These are phyloP conservation scores for Fragum fragum DNA, from an alignment of 2,888 invertebrate species.

Conservation along the genomic window DNA sequence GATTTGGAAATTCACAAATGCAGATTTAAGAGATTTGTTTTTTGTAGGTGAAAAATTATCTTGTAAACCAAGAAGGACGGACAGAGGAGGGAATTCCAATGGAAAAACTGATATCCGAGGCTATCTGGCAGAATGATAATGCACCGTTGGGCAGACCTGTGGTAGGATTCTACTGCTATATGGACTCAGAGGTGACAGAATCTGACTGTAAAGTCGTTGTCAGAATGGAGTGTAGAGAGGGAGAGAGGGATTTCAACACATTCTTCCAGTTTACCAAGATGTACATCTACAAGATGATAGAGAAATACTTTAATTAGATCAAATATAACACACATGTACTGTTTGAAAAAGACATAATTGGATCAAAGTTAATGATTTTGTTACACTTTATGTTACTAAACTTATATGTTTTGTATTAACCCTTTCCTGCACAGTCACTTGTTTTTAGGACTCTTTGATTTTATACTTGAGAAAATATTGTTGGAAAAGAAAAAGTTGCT, in stretches of 20 bases:
- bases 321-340: not conserved
- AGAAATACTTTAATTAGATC: conserved; percentile 59
- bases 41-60: conserved; percentile 60
- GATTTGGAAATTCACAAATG: too few relatives aligned
- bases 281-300: conserved; percentile 63
- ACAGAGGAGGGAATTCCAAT: conserved; percentile 58
- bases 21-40: too few relatives aligned
- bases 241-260: conserved; percentile 65
- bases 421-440: too few relatives aligned
- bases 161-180: conserved; percentile 63
- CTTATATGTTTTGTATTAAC: too few relatives aligned
- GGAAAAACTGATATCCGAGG: conserved; percentile 62
- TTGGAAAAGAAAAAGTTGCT: too few relatives aligned
- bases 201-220: conserved; percentile 50
- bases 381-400: too few relatives aligned
- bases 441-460: too few relatives aligned
- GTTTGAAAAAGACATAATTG: too few relatives aligned
- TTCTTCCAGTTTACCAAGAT: conserved; percentile 73
- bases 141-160: conserved; percentile 56
- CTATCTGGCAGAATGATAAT: conserved; percentile 63
- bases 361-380: too few relatives aligned
- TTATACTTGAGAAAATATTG: too few relatives aligned
- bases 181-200: conserved; percentile 51
- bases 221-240: conserved; percentile 65
- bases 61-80: conserved; percentile 45